Evolutionary conservation across 1,140 invertebrate genomes (phyloP), one percentile per base, ranked within the genome.

Genomic region (Eueides isabella): DNA sequence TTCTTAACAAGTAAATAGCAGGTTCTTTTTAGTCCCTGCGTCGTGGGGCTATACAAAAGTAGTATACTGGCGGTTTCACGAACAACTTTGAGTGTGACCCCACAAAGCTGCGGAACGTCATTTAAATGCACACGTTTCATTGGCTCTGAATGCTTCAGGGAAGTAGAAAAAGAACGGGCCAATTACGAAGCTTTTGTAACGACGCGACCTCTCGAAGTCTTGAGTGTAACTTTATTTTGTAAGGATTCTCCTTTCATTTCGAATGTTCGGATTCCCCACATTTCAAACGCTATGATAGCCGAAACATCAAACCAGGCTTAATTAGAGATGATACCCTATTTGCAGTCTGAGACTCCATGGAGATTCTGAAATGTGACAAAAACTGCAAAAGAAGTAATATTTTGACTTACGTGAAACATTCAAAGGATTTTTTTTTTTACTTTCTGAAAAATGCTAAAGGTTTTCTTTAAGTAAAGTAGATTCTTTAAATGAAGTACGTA

Each of bases 101-200:
- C 89, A 92, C 91, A 92, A 92, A 92, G 91, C 89, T 82, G 82
- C 86, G 90, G 88, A 89, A 90, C 90, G 91, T 92, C 91, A 92
- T 92, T 92, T 92, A 92, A 92, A 92, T 92, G 91, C 91, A 91
- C 91, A 92, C 91, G 91, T 92, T 92, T 92, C 91, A 92, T 92
- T 92, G 90, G 89, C 83, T 91, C 87, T 91, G 89, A 92, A 92
- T 92, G 90, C 89, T 91, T 89, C 87, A 87, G 87, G 91, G 88
- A 91, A 89, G 88, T 88, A 88, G 85, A 89, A 92, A 92, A 91
- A 92, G 91, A 91, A 90, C 88, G 88, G 88, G 89, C 91, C 91
- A 92, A 92, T 92, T 92, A 92, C 89, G 88, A 85, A 84, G 88
- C 89, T 87, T 92, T 92, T 92, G 91, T 91, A 88, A 80, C 83